Base-by-base conservation (phyloP, 2,113 vertebrate species). In the Cynoglossus semilaevis region DNA sequence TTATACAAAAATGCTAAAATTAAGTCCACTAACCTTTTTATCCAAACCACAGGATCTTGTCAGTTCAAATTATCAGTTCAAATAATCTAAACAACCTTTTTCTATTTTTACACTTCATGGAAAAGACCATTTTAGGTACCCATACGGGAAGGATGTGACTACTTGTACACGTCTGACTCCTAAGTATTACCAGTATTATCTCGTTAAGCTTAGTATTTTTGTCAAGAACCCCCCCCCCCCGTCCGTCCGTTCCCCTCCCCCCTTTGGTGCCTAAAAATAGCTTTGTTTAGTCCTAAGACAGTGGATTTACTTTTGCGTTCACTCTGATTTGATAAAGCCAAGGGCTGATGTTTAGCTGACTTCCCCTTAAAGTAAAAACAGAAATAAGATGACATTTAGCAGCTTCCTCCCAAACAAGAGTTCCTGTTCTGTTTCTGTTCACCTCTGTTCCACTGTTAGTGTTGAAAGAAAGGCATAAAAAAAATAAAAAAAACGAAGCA, bases 401-500 rank as follows among this genome's bases (percentile, higher is more conserved):
- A 60, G 37, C 49, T 56, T 72, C 48, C 50, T 73, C 35, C 16
- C 17, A 45, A 51, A 61, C 11, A 4, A 46, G 15, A 7, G 15
- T 59, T 51, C 45, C 35, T 70, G 36, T 58, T 63, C 19, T 57
- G 37, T 70, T 63, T 67, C 40, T 73, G 46, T 63, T 66, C 45
- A 52, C 51, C 44, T 69, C 44, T 58, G 57, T 15, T 48, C 37
- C 8, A 7, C 15, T 57, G 47, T 71, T 63, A 68, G 72, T 67
- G 64, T 59, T 55, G 52, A 61, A 69, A 53, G 40, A 59, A 67
- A 72, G 36, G 53, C 41, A 60, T 52, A 70, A 67, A n/a, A n/a
- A n/a, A n/a, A n/a, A n/a, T n/a, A n/a, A n/a, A n/a, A n/a, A n/a
- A 77, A 77, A 72, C 9, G 45, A 82, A 85, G 74, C 79, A 82